phyloP scores from a whole-genome alignment of 2,797 vertebrate species.

The Spinibarbus caldwelli region DNA sequence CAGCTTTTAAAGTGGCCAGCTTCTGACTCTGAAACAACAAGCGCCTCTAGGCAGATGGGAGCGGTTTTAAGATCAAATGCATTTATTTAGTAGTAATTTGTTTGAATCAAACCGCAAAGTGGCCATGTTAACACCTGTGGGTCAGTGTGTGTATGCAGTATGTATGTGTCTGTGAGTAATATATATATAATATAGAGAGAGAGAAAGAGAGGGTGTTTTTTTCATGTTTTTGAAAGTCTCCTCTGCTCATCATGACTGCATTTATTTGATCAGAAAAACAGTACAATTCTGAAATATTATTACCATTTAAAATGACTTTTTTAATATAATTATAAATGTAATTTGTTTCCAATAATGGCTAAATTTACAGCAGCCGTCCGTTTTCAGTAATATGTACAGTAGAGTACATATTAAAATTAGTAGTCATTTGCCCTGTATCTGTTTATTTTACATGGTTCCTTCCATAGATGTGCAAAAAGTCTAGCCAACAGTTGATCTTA shows the following conservation, averaged over 20 bases:
- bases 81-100: background rate
- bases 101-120: background rate
- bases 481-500: background rate
- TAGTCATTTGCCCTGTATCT: background rate
- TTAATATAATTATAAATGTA: no score
- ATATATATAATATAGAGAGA: no score
- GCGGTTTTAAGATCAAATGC: background rate
- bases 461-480: background rate
- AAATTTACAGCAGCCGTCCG: background rate
- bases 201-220: no score
- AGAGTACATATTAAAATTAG: no score
- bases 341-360: background rate
- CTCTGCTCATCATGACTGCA: no score
- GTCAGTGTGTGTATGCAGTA: background rate
- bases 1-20: background rate
- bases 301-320: background rate
- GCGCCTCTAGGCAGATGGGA: background rate
- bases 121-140: background rate
- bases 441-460: background rate
- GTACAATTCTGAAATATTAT: background rate
- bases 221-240: no score
- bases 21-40: background rate
- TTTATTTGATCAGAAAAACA: background rate
- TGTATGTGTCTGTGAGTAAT: accelerated
- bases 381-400: background rate